Base-by-base conservation (phyloP, 2,113 vertebrate genomes). In the Platichthys stellatus region DNA sequence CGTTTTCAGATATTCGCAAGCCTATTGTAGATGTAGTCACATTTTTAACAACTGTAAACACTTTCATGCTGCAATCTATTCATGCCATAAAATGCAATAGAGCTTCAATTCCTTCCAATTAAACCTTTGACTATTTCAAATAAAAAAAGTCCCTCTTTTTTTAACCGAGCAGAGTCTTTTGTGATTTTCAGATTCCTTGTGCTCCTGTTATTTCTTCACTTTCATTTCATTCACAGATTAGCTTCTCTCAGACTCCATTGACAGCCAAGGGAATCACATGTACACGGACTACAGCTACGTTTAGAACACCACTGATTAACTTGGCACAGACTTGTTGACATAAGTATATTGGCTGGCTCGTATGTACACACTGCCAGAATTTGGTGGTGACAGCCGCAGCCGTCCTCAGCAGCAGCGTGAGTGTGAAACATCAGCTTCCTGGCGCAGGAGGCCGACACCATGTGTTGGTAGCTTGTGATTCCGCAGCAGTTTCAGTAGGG, bases 401-500 rank as follows among this genome's bases (percentile, higher is more conserved):
- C 77, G 63, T 74, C 31, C 57, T 69, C 38, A 71, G 70, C 81
- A 71, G 70, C 81, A 82, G 63, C 61, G 78, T 76, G 57, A 63
- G 72, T 60, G 40, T 21, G 11, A 51, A 5, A 62, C 69, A 17
- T 15, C 51, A 65, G 35, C 43, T 17, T 68, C 38, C 43, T 20
- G 38, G 31, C 59, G 58, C 49, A 5, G 61, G 40, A 20, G 28
- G 28, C 38, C 20, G 4, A 20, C 31, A 56, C 62, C 31, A 21
- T 20, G 72, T 63, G 63, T 40, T 61, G 72, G 59, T 5, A 45
- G 20, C 23, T 67, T 38, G 74, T 43, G 63, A 38, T 72, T 51
- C 67, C 77, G 85, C 87, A 89, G 86, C 91, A 74, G 86, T 73
- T 72, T 88, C 43, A 75, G 58, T 7, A 78, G 89, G 87, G 80